Base-by-base conservation (phyloP, 1,140 invertebrate genomes). In the Macrosteles quadrilineatus region DNA sequence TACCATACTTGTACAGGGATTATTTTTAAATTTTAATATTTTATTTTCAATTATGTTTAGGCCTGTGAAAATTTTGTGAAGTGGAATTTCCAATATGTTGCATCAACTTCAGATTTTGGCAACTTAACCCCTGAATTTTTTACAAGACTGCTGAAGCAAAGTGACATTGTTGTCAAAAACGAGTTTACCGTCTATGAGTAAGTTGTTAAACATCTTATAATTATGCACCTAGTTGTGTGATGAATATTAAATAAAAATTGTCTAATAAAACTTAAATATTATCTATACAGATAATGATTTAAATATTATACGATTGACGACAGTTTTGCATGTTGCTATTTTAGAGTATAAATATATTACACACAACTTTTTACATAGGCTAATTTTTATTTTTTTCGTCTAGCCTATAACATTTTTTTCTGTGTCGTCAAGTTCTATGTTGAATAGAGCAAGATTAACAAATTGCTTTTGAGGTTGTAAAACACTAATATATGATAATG, bases 11-110 rank as follows among this genome's bases (percentile, higher is more conserved):
- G n/a, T n/a, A n/a, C n/a, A n/a, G n/a, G n/a, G n/a, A n/a, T n/a
- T n/a, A 36, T 14, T 36, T 36, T 6, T 36, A 36, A 6, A 36
- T 36, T 36, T 36, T 6, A 6, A 36, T 36, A 36, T 36, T 36
- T 6, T 6, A 36, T 14, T 36, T 14, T 36, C 32, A 36, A 6
- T 36, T 36, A 6, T 36, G 4, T 77, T 19, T 77, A 88, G 80
- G 85, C 84, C 1, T 95, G 92, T 77, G 85, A 90, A 74, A 90
- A 94, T 76, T 97, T 95, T 78, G 87, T 97, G 23, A 94, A 94
- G 79, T 95, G 93, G 91, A 98, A 98, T 81, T 87, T 98, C 72
- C 91, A 95, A 77, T 85, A 90, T 73, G 89, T 96, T 25, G 88
- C 92, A 23, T 84, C 87, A 71, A 90, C 89, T 14, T 82, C 85